Percentiles rank a stretch among this genome's conserved stretches.
phyloP scores from a whole-genome alignment of 2,797 vertebrate species.

The Propithecus perrieri region DNA sequence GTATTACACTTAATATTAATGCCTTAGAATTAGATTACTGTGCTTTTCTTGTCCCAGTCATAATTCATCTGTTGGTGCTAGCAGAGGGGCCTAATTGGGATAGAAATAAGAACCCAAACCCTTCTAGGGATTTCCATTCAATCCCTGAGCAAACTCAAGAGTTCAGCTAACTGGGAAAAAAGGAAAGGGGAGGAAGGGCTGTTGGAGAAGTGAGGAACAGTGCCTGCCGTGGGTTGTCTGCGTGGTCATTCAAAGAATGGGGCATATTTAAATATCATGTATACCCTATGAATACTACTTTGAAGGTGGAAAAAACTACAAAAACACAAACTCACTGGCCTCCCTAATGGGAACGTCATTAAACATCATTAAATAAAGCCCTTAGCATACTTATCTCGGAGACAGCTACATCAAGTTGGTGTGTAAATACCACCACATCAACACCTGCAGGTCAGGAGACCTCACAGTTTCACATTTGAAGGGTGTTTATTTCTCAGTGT shows the following conservation, averaged over 20 bases:
- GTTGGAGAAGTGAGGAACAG: not conserved
- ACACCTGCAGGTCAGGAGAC: not conserved
- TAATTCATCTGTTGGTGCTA: not conserved
- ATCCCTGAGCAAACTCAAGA: not conserved
- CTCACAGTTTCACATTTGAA: not conserved
- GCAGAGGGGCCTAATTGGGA: not conserved
- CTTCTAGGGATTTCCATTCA: not conserved
- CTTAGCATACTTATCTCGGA: not conserved
- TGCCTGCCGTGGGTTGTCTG: fast-evolving
- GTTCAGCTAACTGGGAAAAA: not conserved
- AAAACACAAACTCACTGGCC: not conserved
- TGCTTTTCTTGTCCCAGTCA: not conserved
- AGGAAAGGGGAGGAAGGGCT: not conserved
- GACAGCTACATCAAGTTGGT: not conserved
- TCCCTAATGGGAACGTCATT: not conserved
- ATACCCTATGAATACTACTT: not conserved
- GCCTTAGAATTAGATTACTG: not conserved
- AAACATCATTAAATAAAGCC: not conserved
- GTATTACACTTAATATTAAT: not conserved
- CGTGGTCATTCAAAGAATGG: not conserved
- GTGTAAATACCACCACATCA: not conserved
- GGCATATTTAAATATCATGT: not conserved
- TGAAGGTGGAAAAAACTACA: not conserved
- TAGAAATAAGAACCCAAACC: no score
- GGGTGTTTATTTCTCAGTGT: not conserved